Conservation (phyloP, 2,797 vertebrate species). For the Calcarius lapponicus region DNA sequence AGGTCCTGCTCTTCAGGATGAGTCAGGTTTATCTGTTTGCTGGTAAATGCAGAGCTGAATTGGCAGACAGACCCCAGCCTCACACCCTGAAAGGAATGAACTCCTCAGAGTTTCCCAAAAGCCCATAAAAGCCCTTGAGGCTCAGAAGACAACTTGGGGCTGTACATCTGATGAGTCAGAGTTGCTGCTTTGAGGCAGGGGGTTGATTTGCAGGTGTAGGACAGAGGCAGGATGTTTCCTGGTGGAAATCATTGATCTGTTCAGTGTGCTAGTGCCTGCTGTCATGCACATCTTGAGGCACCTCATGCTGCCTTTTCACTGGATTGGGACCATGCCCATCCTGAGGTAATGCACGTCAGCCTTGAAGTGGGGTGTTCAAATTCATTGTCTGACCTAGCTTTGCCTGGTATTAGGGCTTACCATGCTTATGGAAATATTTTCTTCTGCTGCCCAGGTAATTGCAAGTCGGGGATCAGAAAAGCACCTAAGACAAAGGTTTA, state of each 20-base stretch:
- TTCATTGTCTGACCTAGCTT: background rate
- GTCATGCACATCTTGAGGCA: background rate
- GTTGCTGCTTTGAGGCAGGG: background rate
- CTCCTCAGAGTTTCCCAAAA: background rate
- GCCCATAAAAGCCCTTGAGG: background rate
- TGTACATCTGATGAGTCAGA: background rate
- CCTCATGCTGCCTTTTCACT: background rate
- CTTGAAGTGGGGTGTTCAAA: background rate
- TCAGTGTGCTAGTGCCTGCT: background rate
- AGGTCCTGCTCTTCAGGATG: background rate
- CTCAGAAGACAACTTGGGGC: background rate
- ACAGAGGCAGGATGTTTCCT: background rate
- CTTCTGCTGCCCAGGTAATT: background rate
- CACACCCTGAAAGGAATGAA: background rate
- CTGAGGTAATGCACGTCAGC: background rate
- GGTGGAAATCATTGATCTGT: background rate
- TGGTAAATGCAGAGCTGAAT: background rate
- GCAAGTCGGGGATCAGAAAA: background rate
- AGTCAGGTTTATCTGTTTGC: background rate
- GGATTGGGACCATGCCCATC: background rate
- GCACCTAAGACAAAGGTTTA: background rate
- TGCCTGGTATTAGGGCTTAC: background rate
- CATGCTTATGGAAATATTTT: background rate
- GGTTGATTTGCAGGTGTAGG: background rate
- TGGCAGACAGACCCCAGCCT: background rate